Evolutionary conservation across 2,797 vertebrate species (phyloP), one percentile per base, ranked within the genome.

Genomic region (Danio tinwini): DNA sequence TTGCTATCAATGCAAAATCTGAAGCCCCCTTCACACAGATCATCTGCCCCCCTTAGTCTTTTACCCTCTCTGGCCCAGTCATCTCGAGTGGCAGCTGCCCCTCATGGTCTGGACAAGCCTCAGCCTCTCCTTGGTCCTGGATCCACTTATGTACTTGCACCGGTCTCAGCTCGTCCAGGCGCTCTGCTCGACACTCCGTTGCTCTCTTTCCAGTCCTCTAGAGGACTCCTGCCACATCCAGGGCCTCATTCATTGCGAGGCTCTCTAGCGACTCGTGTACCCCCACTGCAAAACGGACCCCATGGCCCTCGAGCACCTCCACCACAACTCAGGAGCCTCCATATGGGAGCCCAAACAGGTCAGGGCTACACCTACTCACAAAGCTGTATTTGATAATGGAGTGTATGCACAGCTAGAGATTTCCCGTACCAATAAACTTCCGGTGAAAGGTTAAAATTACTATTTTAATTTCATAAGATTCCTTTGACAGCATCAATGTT

Each of bases 1-100:
- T 88, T 94, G 72, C 88, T 95, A 55, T 91, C 90, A 19, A 73
- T 94, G 88, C 87, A 90, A 19, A 84, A 92, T 81, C 88, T 88
- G 37, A 88, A 92, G 16, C 85, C 85, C 67, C 87, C 88, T 0
- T 78, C 90, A 4, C 84, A 91, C 49, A 88, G 89, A 62, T 11
- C 49, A 19, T 63, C 83, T 5, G 75, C 65, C 13, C 80, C 70
- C 8, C 84, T 80, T 14, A 74, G 59, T 50, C 76, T 74, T 11
- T 55, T 55, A 50, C 53, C 77, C 5, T 44, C 64, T 61, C 79
- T 47, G 53, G 37, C 68, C 8, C 72, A 47, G 19, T 21, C 76
- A 29, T 88, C 91, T 5, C 62, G 67, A 29, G 74, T 73, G 11
- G 37, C 63, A 19, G 11, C 67, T 61, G 17, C 47, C 17, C 5